phyloP scores from a whole-genome alignment of 1,140 invertebrate genomes.

The Diorhabda carinulata region DNA sequence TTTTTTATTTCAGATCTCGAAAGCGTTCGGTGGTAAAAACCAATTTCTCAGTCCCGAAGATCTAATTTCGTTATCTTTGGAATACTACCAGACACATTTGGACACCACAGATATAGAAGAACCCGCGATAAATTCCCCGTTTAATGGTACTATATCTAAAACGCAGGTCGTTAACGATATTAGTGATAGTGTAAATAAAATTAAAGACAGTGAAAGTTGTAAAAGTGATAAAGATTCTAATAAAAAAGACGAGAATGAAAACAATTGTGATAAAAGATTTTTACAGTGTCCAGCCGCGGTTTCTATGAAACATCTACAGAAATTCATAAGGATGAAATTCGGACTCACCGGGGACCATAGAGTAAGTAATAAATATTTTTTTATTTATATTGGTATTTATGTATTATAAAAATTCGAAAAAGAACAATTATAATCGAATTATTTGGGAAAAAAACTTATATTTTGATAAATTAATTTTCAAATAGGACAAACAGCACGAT shows the following conservation, averaged over 20 bases:
- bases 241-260: constrained; percentile 5
- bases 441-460: too few species aligned
- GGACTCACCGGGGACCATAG: constrained; percentile 53
- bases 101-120: constrained; percentile 28
- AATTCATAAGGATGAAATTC: constrained; percentile 69
- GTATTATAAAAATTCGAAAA: not conserved
- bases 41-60: constrained; percentile 70
- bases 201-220: constrained; percentile 19
- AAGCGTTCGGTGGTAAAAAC: constrained; percentile 28
- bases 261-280: constrained; percentile 50
- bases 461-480: too few species aligned
- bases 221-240: constrained; percentile 20
- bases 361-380: constrained; percentile 41
- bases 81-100: constrained; percentile 51
- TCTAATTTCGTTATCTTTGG: constrained; percentile 83
- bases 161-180: constrained; percentile 8
- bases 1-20: constrained; percentile 25
- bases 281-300: constrained; percentile 69
- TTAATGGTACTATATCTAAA: constrained; percentile 4
- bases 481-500: too few species aligned
- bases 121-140: constrained; percentile 5
- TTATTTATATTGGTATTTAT: not conserved
- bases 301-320: constrained; percentile 65
- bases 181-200: constrained; percentile 4
- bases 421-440: too few species aligned